Evolutionary conservation across 2,888 invertebrate species (phyloP), one percentile per base, ranked within the genome.

Genomic region (Orthosia gothica): DNA sequence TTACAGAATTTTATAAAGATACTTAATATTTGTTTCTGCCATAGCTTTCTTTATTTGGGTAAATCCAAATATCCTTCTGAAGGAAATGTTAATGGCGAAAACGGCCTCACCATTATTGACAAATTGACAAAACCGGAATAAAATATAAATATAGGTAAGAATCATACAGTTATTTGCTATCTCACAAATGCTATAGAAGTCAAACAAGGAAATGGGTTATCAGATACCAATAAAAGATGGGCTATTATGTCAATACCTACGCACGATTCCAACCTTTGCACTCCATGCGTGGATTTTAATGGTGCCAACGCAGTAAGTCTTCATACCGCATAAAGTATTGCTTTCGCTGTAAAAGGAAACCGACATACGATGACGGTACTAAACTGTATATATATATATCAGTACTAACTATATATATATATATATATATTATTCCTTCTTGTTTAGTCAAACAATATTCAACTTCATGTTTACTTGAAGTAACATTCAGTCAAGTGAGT

Each of bases 201-300:
- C 76, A 66, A 58, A 84, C 76, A 57, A 80, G 76, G 68, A 82
- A 84, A 72, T 84, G 9, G 84, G 76, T 81, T 82, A 84, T 82
- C 84, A 81, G 81, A 84, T 76, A 84, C 66, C 81, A 84, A 84
- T 84, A 82, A 82, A 62, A 82, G 84, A 84, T 84, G 84, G 81
- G 70, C 81, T 69, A 67, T 82, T 84, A 75, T 82, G 76, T 82
- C 81, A 84, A 81, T 76, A 83, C 75, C 62, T 79, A 82, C 84
- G 84, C 81, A 82, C 81, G 84, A 81, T 50, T 63, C 54, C 32
- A 71, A 71, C 84, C 77, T 78, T 78, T 74, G 78, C 70, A 54
- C 71, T 79, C 52, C 70, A 75, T 76, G 65, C 86, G 70, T 84
- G 71, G 69, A 69, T 79, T 78, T 70, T 74, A 82, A 70, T 74